These are phyloP conservation scores for Xyrauchen texanus DNA, from an alignment of 2,113 vertebrate genomes.

Conservation along the genomic window DNA sequence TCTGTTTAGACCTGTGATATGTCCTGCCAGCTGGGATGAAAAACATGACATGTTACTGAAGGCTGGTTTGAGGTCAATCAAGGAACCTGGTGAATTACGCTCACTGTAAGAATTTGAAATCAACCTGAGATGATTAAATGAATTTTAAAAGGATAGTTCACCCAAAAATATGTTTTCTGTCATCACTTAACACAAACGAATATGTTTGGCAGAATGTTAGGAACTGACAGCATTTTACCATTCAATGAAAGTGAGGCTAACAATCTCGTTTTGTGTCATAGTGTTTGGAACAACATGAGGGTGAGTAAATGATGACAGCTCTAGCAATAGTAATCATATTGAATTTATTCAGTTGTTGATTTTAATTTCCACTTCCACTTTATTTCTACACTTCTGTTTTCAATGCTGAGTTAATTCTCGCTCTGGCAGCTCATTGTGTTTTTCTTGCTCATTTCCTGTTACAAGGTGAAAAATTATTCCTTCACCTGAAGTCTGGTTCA, in stretches of 20 bases:
- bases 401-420: background rate
- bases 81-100: background rate
- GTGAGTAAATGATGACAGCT: no score
- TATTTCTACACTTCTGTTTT: background rate
- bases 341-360: no score
- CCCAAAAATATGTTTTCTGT: no score
- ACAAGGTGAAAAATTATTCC: slow-evolving; percentile 40
- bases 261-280: no score
- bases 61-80: background rate
- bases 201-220: no score
- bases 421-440: slow-evolving; percentile 18
- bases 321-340: no score
- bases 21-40: slow-evolving; percentile 12
- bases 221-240: no score
- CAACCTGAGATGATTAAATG: background rate
- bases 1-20: slow-evolving; percentile 32
- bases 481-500: background rate
- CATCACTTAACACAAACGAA: no score
- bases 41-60: background rate
- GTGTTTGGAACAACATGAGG: no score
- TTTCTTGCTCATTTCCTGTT: slow-evolving; percentile 29
- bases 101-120: background rate
- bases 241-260: no score
- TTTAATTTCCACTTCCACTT: background rate
- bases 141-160: no score